phyloP scores from a whole-genome alignment of 2,113 vertebrate species.

The Parotia lawesii region DNA sequence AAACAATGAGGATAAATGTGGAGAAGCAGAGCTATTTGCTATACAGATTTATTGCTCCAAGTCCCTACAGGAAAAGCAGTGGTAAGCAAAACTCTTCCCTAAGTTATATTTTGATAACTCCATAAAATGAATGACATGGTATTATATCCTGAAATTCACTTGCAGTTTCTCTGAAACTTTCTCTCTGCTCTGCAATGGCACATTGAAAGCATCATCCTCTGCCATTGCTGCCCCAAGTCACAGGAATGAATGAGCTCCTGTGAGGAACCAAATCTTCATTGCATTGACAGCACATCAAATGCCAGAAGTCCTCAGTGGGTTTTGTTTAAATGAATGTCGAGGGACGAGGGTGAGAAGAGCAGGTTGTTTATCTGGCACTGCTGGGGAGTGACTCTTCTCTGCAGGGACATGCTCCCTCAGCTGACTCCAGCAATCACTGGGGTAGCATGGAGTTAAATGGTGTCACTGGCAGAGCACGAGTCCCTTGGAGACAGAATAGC shows the following conservation, averaged over 20 bases:
- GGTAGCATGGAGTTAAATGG: background rate
- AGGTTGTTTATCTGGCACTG: background rate
- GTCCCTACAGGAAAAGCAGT: background rate
- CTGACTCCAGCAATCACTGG: accelerated
- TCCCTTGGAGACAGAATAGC: background rate
- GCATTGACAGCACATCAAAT: background rate
- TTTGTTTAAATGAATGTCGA: accelerated
- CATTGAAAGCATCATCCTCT: background rate
- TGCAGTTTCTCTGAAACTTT: background rate
- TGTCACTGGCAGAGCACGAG: background rate
- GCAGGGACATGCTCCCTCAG: background rate
- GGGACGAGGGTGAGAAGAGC: background rate
- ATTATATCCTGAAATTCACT: background rate
- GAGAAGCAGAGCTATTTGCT: background rate
- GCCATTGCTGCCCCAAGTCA: background rate
- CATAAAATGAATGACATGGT: background rate
- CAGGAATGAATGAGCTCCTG: background rate
- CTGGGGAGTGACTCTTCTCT: background rate
- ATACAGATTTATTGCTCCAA: background rate
- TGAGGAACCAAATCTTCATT: background rate
- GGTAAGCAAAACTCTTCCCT: background rate
- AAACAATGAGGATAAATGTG: background rate
- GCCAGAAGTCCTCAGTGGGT: accelerated
- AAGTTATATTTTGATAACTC: background rate
- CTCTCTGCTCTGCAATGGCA: background rate